Percentiles rank a stretch among this genome's conserved stretches.
Conservation (phyloP, 2,797 vertebrate genomes). For the Cryptoblepharus egeriae region DNA sequence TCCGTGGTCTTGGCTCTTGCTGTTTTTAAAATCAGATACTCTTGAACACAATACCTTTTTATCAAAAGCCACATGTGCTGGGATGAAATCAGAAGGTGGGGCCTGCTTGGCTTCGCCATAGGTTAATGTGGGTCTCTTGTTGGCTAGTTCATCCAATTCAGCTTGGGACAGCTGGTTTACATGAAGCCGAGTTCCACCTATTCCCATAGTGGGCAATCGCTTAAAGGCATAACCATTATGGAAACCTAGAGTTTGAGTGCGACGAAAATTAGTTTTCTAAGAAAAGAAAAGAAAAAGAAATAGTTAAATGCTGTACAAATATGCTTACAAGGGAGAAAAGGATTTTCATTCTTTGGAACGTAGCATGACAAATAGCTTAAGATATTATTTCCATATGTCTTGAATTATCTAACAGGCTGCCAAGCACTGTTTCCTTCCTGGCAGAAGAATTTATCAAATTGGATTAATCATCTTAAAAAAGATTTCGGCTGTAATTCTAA, state of each 20-base stretch:
- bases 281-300: slow-evolving; percentile 55
- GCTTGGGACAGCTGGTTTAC: slow-evolving; percentile 81
- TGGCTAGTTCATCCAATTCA: slow-evolving; percentile 79
- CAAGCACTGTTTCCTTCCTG: too few relatives aligned
- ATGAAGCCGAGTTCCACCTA: slow-evolving; percentile 81
- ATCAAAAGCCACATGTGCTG: slow-evolving; percentile 88
- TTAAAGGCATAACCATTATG: slow-evolving; percentile 84
- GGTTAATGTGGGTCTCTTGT: slow-evolving; percentile 68
- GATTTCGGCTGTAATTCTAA: too few relatives aligned
- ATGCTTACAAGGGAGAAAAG: background rate
- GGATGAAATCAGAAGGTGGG: slow-evolving; percentile 79
- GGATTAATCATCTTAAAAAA: too few relatives aligned
- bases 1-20: slow-evolving; percentile 31
- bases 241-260: slow-evolving; percentile 86
- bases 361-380: background rate
- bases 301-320: slow-evolving; percentile 30
- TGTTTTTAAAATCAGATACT: slow-evolving; percentile 54
- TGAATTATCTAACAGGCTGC: too few relatives aligned
- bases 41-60: slow-evolving; percentile 87
- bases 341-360: background rate
- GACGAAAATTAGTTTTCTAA: slow-evolving; percentile 84
- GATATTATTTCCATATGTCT: background rate
- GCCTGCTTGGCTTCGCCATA: slow-evolving; percentile 69
- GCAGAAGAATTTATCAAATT: too few relatives aligned
- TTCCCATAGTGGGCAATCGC: slow-evolving; percentile 78